Evolutionary conservation across 2,888 invertebrate genomes (phyloP).

Genomic region (Teleiodes luculella): DNA sequence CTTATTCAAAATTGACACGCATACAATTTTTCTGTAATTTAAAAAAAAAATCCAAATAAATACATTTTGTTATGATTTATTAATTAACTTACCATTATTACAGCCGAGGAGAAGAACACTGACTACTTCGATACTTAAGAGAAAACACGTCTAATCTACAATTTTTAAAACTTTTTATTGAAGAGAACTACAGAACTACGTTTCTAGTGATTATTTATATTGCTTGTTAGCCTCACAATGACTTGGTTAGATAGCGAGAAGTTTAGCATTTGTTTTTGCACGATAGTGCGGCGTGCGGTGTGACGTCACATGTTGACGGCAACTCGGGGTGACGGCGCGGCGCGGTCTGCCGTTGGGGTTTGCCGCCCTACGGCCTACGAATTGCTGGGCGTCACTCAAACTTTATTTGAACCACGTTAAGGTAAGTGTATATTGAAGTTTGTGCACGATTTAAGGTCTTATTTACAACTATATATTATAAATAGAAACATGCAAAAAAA

Average conservation of each 20-base stretch:
- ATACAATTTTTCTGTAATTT: too few species aligned
- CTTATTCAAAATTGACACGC: too few species aligned
- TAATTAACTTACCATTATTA: slow-evolving; percentile 45
- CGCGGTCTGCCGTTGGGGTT: slow-evolving; percentile 53
- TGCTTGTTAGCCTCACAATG: slow-evolving; percentile 38
- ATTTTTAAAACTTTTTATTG: slow-evolving; percentile 32
- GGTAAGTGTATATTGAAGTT: too few species aligned
- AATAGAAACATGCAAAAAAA: too few species aligned
- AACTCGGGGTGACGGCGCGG: slow-evolving; percentile 47
- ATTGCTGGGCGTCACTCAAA: neutral
- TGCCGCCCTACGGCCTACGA: slow-evolving; percentile 13
- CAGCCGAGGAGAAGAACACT: slow-evolving; percentile 35
- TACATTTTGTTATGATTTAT: too few species aligned
- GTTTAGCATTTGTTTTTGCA: slow-evolving; percentile 13
- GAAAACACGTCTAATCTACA: slow-evolving; percentile 34
- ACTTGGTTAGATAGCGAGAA: slow-evolving; percentile 10
- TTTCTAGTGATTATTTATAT: slow-evolving; percentile 26
- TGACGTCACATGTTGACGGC: slow-evolving; percentile 39
- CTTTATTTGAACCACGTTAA: neutral
- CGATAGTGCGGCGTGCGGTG: slow-evolving; percentile 21
- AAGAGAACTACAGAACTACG: slow-evolving; percentile 8
- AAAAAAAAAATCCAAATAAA: too few species aligned
- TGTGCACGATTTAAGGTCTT: too few species aligned
- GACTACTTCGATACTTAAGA: slow-evolving; percentile 24
- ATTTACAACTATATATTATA: too few species aligned